phyloP scores from a whole-genome alignment of 2,888 invertebrate species.

The Eristalis pertinax region DNA sequence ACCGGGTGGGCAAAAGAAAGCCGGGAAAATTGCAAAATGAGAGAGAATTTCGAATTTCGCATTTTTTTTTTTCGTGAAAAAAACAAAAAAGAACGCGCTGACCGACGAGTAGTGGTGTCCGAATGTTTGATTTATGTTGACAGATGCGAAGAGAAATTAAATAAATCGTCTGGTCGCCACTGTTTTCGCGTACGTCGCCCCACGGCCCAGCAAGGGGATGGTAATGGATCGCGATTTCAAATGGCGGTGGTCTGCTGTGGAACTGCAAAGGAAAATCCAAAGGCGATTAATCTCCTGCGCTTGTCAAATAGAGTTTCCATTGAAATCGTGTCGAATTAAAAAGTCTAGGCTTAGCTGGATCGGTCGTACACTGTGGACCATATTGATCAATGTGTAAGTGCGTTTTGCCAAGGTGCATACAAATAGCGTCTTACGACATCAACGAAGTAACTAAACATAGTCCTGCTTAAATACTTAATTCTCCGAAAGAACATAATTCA shows the following conservation, averaged over 20 bases:
- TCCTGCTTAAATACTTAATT: no score
- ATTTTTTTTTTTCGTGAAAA: slow-evolving; percentile 16
- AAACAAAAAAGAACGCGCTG: slow-evolving; percentile 22
- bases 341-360: no score
- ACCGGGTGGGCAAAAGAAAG: slow-evolving; percentile 22
- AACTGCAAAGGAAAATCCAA: background rate
- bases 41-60: slow-evolving; percentile 1
- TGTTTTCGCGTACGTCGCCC: background rate
- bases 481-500: no score
- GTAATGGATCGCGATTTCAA: background rate
- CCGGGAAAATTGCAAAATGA: slow-evolving; percentile 31
- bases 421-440: no score
- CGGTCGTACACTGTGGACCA: no score
- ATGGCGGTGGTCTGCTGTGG: background rate
- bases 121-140: slow-evolving; percentile 69
- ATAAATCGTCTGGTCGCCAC: slow-evolving; percentile 38
- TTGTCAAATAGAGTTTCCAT: no score
- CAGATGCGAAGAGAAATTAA: slow-evolving; percentile 65
- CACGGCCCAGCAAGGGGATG: background rate
- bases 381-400: no score
- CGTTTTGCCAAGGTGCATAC: no score
- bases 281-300: background rate
- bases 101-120: slow-evolving; percentile 56
- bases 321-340: no score
- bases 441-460: no score